Evolutionary conservation across 2,888 invertebrate genomes (phyloP).

Genomic region (Lagria hirta): DNA sequence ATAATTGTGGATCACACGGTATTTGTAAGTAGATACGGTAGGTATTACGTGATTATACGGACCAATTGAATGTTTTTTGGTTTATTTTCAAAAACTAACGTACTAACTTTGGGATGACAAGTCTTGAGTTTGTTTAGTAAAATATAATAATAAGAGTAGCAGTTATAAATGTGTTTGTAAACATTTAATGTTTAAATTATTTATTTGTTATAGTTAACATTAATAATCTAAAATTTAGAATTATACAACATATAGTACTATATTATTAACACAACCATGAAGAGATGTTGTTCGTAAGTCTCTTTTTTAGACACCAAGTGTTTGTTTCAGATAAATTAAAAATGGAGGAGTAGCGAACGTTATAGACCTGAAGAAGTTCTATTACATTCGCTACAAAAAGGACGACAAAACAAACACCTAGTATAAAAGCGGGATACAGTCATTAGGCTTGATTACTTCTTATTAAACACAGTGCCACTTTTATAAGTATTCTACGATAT

Average conservation of each 20-base stretch:
- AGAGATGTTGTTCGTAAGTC: constrained; percentile 13
- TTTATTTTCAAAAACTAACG: too few relatives aligned
- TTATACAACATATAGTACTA: constrained; percentile 25
- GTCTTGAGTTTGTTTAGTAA: too few relatives aligned
- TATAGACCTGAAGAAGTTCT: too few relatives aligned
- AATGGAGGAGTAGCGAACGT: too few relatives aligned
- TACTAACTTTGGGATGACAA: too few relatives aligned
- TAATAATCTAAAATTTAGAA: constrained; percentile 27
- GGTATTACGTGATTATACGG: too few relatives aligned
- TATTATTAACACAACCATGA: constrained; percentile 25
- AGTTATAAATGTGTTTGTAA: not conserved
- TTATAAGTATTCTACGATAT: constrained; percentile 92
- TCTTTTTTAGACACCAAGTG: constrained; percentile 12
- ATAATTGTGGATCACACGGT: too few relatives aligned
- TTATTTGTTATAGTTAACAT: constrained; percentile 20
- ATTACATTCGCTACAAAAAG: constrained; percentile 2
- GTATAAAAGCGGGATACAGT: constrained; percentile 15
- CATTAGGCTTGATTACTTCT: constrained; percentile 14
- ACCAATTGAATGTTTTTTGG: too few relatives aligned
- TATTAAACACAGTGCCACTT: constrained; percentile 10
- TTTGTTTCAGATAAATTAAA: constrained; percentile 3
- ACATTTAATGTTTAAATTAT: constrained; percentile 5
- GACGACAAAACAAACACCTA: constrained; percentile 13
- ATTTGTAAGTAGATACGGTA: too few relatives aligned
- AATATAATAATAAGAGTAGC: too few relatives aligned